phyloP scores from a whole-genome alignment of 2,888 invertebrate genomes.

The Homarus gammarus region DNA sequence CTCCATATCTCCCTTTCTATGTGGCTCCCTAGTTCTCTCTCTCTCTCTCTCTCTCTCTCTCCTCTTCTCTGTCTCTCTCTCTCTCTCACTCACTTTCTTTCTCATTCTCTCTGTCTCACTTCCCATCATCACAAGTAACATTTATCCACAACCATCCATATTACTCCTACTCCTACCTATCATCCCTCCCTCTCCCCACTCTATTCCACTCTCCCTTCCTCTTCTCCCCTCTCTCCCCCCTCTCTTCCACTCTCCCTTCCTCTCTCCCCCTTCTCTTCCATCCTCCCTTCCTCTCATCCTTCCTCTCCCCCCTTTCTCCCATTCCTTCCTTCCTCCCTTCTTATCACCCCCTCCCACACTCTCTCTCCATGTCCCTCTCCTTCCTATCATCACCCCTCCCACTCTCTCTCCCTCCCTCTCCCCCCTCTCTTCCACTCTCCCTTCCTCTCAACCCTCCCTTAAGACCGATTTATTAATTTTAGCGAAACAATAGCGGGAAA shows the following conservation, averaged over 20 bases:
- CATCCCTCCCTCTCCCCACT: no score
- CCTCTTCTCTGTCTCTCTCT: no score
- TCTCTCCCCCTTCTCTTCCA: slow-evolving; percentile 32
- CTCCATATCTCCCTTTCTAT: neutral
- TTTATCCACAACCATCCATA: no score
- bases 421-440: neutral
- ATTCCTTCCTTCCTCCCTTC: neutral
- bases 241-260: slow-evolving; percentile 24
- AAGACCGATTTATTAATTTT: slow-evolving; percentile 60
- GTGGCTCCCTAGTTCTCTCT: no score
- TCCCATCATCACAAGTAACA: no score
- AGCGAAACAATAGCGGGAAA: slow-evolving; percentile 50
- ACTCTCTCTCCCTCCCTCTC: neutral
- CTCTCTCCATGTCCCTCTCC: slow-evolving; percentile 16
- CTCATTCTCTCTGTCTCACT: no score
- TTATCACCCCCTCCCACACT: slow-evolving; percentile 13
- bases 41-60: no score
- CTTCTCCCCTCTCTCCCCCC: slow-evolving; percentile 19
- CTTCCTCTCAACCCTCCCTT: slow-evolving; percentile 16
- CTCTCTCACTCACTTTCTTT: no score
- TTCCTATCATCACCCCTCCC: neutral
- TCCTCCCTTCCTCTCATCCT: slow-evolving; percentile 15
- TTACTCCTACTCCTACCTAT: no score
- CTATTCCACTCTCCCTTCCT: neutral
- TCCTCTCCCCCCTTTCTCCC: slow-evolving; percentile 10